phyloP scores from a whole-genome alignment of 1,140 invertebrate genomes.

The Drosophila nigromelanica region DNA sequence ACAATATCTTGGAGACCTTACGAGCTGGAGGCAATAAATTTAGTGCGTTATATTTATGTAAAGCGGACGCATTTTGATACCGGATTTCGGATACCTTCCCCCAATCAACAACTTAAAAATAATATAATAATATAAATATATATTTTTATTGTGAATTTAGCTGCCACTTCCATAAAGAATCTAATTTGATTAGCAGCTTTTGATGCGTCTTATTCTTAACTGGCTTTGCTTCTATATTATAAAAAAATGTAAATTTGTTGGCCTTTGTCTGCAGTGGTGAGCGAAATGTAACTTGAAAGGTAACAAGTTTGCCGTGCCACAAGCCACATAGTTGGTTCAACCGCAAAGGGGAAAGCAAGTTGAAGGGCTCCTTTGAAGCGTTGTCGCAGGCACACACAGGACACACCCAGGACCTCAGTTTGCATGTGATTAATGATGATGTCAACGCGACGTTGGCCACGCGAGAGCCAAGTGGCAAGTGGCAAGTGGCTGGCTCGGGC shows the following conservation, averaged over 20 bases:
- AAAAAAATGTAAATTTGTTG: not conserved
- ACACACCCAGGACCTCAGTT: conserved; percentile 27
- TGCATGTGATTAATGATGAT: conserved; percentile 57
- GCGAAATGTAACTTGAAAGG: conserved; percentile 3
- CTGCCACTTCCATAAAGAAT: not conserved
- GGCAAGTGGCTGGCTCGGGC: not conserved
- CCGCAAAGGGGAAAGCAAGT: conserved; percentile 18
- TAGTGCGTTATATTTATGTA: too few relatives aligned
- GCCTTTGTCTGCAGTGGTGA: not conserved
- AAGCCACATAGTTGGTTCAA: not conserved
- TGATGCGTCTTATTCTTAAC: not conserved
- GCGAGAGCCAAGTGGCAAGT: too few relatives aligned
- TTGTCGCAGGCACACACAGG: not conserved
- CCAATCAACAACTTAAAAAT: too few relatives aligned
- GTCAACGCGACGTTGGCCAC: conserved; percentile 21
- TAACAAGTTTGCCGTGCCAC: not conserved
- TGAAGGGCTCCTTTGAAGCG: conserved; percentile 20
- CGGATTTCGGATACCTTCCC: too few relatives aligned
- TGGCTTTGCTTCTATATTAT: not conserved
- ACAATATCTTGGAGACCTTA: too few relatives aligned
- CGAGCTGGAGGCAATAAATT: too few relatives aligned
- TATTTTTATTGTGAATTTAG: too few relatives aligned
- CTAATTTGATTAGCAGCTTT: not conserved
- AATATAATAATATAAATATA: too few relatives aligned
- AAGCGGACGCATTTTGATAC: too few relatives aligned